These are phyloP conservation scores for Dysidea cf. avara DNA, from an alignment of 37 sponge, comb jelly and placozoan genomes.

Conservation along the genomic window DNA sequence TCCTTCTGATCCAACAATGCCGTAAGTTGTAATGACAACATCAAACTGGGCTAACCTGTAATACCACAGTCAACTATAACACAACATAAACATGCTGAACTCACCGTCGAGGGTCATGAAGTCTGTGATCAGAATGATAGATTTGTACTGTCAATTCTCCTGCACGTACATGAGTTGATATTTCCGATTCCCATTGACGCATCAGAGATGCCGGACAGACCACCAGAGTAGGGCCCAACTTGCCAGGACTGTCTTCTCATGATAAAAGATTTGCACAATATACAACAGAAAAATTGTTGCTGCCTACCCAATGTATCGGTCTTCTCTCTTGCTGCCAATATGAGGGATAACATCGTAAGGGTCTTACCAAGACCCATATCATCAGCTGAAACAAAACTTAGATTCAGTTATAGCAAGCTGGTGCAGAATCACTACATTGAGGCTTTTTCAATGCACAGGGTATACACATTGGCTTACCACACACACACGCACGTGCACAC, in stretches of 20 bases:
- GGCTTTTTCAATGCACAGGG: no score
- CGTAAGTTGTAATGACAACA: slow-evolving; percentile 75
- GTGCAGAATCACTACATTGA: no score
- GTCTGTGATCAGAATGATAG: slow-evolving; percentile 58
- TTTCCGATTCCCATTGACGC: slow-evolving; percentile 72
- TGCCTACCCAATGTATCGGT: neutral
- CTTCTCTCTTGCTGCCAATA: slow-evolving; percentile 15
- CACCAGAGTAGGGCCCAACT: slow-evolving; percentile 60
- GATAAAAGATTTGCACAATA: slow-evolving; percentile 1
- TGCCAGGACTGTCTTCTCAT: no score
- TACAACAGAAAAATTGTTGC: neutral
- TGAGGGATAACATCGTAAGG: slow-evolving; percentile 61
- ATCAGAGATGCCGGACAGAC: slow-evolving; percentile 68
- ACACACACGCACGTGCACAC: slow-evolving; percentile 13
- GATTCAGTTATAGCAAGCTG: no score
- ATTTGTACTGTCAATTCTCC: slow-evolving; percentile 18
- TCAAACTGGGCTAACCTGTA: slow-evolving; percentile 49
- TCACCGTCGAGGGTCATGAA: slow-evolving; percentile 39
- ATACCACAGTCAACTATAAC: neutral
- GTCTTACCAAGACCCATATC: slow-evolving; percentile 90
- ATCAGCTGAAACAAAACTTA: slow-evolving; percentile 43
- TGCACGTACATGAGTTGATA: slow-evolving; percentile 14
- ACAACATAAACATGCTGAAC: slow-evolving; percentile 32
- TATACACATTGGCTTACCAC: neutral
- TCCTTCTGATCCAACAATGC: slow-evolving; percentile 53